Conservation (phyloP, 1,140 invertebrate genomes). For the Theocolax elegans region DNA sequence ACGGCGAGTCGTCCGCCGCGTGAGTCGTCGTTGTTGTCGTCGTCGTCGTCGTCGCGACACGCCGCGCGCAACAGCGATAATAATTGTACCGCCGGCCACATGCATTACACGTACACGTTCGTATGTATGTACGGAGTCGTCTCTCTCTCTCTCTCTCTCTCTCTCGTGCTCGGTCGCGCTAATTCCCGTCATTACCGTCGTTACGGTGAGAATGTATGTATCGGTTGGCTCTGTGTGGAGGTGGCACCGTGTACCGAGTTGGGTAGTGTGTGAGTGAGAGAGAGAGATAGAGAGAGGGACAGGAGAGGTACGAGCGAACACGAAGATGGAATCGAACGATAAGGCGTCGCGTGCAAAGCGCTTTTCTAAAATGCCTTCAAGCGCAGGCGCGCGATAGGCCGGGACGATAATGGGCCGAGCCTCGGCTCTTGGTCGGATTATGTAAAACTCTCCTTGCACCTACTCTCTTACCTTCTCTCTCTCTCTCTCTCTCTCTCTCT, state of each 20-base stretch:
- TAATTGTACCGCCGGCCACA: no score
- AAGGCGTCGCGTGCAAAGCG: conserved; percentile 33
- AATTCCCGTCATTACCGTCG: conserved; percentile 38
- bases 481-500: neutral
- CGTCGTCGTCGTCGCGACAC: neutral
- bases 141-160: no score
- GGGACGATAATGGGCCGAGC: conserved; percentile 25
- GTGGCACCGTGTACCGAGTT: no score
- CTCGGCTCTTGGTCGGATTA: conserved; percentile 15
- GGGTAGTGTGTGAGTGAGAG: no score
- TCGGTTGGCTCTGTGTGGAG: no score
- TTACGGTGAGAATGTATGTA: conserved; percentile 14
- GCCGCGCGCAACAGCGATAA: conserved; percentile 2
- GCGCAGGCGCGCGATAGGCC: conserved; percentile 28
- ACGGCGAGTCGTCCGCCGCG: no score
- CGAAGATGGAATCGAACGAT: conserved; percentile 36
- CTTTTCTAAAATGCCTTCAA: conserved; percentile 38
- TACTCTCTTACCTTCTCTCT: no score
- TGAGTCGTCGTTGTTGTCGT: no score
- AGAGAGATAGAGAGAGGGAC: neutral
- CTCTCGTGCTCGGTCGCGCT: neutral
- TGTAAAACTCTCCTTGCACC: conserved; percentile 36
- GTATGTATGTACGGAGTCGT: no score
- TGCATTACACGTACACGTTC: no score
- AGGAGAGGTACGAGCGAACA: neutral